These are phyloP conservation scores for Odontamblyopus lacepedii DNA, from an alignment of 2,797 vertebrate species.

Conservation along the genomic window DNA sequence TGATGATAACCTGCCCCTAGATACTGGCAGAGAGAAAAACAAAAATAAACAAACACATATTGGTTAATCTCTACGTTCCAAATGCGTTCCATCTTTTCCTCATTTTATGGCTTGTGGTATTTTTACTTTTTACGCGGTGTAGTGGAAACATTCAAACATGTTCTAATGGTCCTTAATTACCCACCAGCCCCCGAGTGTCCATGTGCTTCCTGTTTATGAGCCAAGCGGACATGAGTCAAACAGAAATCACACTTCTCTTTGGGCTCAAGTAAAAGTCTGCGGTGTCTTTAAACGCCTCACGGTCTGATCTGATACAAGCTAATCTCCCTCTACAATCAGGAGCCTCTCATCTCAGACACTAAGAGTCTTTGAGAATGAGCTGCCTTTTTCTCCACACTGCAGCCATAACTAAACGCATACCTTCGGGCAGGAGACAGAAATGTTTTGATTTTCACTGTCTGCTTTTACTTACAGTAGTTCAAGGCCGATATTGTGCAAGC, in stretches of 20 bases:
- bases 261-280: neutral
- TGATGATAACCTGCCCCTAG: no score
- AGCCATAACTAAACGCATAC: neutral
- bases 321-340: constrained; percentile 45
- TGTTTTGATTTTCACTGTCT: neutral
- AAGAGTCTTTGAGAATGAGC: constrained; percentile 13
- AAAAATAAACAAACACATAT: neutral
- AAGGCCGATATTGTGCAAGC: neutral
- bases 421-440: constrained; percentile 2
- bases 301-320: constrained; percentile 13
- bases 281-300: constrained; percentile 5
- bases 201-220: constrained; percentile 31
- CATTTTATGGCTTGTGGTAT: constrained; percentile 26
- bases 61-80: neutral
- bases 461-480: neutral
- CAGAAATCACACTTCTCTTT: constrained; percentile 11
- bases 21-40: no score
- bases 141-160: constrained; percentile 32
- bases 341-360: constrained; percentile 31
- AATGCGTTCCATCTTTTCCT: constrained; percentile 2
- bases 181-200: constrained; percentile 28
- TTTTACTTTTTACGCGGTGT: constrained; percentile 28
- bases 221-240: constrained; percentile 28
- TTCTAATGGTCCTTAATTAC: constrained; percentile 57
- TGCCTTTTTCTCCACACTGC: constrained; percentile 21